Base-by-base conservation (phyloP, 1,140 invertebrate species). In the Pinna nobilis region DNA sequence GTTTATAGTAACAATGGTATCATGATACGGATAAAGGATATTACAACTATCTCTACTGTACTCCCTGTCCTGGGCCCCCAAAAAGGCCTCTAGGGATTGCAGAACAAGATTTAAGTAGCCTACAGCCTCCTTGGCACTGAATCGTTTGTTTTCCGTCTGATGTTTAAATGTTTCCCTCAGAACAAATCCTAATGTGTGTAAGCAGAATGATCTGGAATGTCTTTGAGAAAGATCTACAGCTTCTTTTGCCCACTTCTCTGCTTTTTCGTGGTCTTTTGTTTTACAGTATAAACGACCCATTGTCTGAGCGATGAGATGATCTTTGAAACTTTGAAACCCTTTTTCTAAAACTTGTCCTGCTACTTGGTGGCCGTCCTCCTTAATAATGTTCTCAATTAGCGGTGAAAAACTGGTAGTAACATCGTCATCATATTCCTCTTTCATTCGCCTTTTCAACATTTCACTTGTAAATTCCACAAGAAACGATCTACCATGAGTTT, bases 401-500 rank as follows among this genome's bases (percentile, higher is more conserved):
- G 65, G 72, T 20, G 65, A 64, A 59, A 69, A 69, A 5, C 11
- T 1, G 0, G 66, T 74, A 3, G 35, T 69, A 28, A 49, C 37
- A 5, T 59, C 59, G 37, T 57, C 59, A 18, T 49, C n/a, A 25
- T 68, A 67, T 39, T 74, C 72, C 18, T 64, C 57, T 39, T 69
- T 74, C 32, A 51, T 35, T 20, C 72, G 33, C 5, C 59, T 33
- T 18, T 33, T 53, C 9, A 74, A 23, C 72, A 74, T 74, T 55
- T 69, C 59, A 47, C 15, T 61, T 23, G 72, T 74, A 2, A 65
- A 44, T 0, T 69, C 59, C 4, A 37, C 18, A 4, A 74, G 11
- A 30, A 55, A 32, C 15, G 39, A 18, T 57, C 23, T 44, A 1
- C 65, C 66, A 57, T 69, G 25, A 11, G 72, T 50, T 0, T 25